Evolutionary conservation across 2,113 vertebrate genomes (phyloP), one percentile per base, ranked within the genome.

Genomic region (Clarias batrachus): DNA sequence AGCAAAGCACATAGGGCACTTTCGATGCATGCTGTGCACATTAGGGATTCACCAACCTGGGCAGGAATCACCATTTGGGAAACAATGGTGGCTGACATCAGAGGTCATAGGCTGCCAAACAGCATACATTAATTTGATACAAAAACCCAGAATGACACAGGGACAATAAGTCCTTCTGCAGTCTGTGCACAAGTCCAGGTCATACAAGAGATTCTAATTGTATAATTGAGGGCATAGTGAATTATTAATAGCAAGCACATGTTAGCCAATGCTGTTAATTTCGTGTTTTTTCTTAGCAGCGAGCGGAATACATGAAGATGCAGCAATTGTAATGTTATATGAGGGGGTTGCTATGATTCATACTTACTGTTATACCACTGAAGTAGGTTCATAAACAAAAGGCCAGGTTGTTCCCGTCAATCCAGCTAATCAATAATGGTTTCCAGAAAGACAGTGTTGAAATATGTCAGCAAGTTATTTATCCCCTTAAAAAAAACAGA

Each of bases 311-410:
- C 21, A 10, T 16, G 80, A n/a, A 73, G 10, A 59, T 23, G 41
- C 56, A 37, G 65, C 65, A 62, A 25, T 21, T 85, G 27, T 63
- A 25, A 25, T 62, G 54, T 6, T 7, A 1, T 62, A 23, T 76
- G 73, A 25, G 11, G 65, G 23, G 7, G n/a, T 66, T 33, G 79
- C 66, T 88, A 54, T 87, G 68, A 89, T 85, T 88, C 59, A 86
- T 60, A 94, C 93, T 92, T 88, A 95, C 94, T 88, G 87, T 91
- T 87, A 86, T 90, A 93, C 91, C 90, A 91, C 65, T 85, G 92
- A 82, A 92, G 30, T 62, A 89, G 89, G 89, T 89, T 88, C 91
- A 93, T 93, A 56, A 91, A 90, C 86, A 85, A 85, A 57, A 59
- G 25, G 78, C 77, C 59, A 70, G 48, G 27, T 73, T 74, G 60